A percentile compares a stretch with the other conserved stretches of the same genome.
These are phyloP conservation scores for Odontophorus gujanensis DNA, from an alignment of 2,113 vertebrate species.

Conservation along the genomic window DNA sequence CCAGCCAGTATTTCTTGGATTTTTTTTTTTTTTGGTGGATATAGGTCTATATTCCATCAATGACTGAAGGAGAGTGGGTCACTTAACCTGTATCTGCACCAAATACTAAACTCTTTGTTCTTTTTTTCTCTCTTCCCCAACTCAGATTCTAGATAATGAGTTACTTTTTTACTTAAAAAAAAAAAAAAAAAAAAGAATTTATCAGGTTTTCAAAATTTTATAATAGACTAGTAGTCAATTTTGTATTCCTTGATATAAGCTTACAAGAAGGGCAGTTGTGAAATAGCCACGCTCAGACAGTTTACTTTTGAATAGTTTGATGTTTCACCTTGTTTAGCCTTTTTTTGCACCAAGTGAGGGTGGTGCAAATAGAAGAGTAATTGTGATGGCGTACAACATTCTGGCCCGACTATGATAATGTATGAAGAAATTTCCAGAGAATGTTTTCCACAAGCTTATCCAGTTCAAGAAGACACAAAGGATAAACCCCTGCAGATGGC, in stretches of 20 bases:
- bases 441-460: fast-evolving
- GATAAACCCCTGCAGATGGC: constrained; percentile 79
- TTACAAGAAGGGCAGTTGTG: neutral
- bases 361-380: neutral
- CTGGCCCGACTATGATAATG: neutral
- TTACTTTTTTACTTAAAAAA: neutral
- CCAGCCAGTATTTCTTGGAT: neutral
- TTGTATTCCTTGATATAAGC: neutral
- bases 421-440: neutral
- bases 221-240: neutral
- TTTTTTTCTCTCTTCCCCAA: neutral
- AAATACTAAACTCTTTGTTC: neutral
- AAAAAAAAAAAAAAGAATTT: neutral
- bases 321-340: neutral
- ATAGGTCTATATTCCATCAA: neutral
- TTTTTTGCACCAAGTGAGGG: neutral
- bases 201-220: neutral
- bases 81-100: neutral
- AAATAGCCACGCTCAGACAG: neutral
- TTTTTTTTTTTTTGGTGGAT: neutral
- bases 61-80: neutral
- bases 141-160: neutral
- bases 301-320: neutral
- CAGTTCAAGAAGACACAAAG: neutral
- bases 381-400: fast-evolving